Base-by-base conservation (phyloP, 2,888 invertebrate species). In the Mamestra brassicae region DNA sequence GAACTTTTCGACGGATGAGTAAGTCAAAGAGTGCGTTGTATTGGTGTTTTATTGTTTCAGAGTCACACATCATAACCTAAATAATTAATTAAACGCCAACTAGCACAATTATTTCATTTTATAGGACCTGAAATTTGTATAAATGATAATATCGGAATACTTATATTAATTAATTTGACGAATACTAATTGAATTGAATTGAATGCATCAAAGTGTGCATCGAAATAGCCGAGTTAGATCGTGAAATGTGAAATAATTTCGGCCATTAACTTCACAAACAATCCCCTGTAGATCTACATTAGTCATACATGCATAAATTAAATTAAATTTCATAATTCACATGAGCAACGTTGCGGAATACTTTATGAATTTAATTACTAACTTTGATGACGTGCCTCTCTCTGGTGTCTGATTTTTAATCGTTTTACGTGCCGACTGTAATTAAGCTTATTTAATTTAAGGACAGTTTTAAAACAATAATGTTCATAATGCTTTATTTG, bases 1-100 rank as follows among this genome's bases (percentile, higher is more conserved):
- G 85, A 86, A 84, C 81, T 89, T 87, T 87, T 87, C 78, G 81
- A 86, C 81, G 83, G 78, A 87, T 71, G 77, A 80, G 79, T 87
- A 81, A 81, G 83, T 87, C 62, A 73, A 73, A 58, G 75, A 70
- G 15, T 71, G 55, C 34, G 17, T 13, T 47, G 38, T 55, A n/a
- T n/a, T 36, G 15, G 58, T 64, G 17, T 70, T 13, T 57, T 54
- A 50, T 55, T 61, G 17, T 67, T 42, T 7, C 26, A n/a, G 8
- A 36, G 1, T 38, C 8, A 45, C 4, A 52, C 50, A 15, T 34
- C 3, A 26, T 50, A 10, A 26, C 4, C 10, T 17, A 36, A 3
- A 58, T n/a, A 52, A 52, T 74, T 52, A 26, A 60, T 73, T 45
- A 36, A 66, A 42, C 50, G 13, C 1, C 1, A 50, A 54, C 15